A percentile compares a stretch with the other conserved stretches of the same genome.
phyloP scores from a whole-genome alignment of 2,888 invertebrate species.

The Drosophila yooni region DNA sequence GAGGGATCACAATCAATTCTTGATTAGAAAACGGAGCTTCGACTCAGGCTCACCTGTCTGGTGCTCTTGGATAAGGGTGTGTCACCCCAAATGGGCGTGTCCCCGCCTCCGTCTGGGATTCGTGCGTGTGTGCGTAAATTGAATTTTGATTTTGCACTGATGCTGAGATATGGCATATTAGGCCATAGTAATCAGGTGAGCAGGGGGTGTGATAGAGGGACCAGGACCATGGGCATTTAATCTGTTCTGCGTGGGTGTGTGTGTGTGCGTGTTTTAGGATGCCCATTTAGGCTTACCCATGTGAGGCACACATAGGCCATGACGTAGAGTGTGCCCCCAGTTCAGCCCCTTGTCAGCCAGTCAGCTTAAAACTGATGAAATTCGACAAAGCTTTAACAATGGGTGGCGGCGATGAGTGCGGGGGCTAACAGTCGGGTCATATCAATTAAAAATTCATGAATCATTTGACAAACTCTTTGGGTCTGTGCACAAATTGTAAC shows the following conservation, averaged over 20 bases:
- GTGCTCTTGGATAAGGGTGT: slow-evolving; percentile 44
- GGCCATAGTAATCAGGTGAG: slow-evolving; percentile 76
- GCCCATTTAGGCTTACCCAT: slow-evolving; percentile 80
- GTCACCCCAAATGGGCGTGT: slow-evolving; percentile 45
- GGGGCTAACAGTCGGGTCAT: slow-evolving; percentile 29
- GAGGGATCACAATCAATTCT: slow-evolving; percentile 82
- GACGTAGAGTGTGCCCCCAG: slow-evolving; percentile 6
- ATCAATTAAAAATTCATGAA: slow-evolving; percentile 78
- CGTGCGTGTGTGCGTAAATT: slow-evolving; percentile 72
- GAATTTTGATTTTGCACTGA: slow-evolving; percentile 81
- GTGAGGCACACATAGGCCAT: slow-evolving; percentile 43
- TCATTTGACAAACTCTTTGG: slow-evolving; percentile 79
- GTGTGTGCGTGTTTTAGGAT: slow-evolving; percentile 71
- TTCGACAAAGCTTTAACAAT: slow-evolving; percentile 46
- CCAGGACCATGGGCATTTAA: slow-evolving; percentile 60
- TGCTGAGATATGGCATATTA: slow-evolving; percentile 82
- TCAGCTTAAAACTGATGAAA: slow-evolving; percentile 57
- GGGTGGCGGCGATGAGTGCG: background rate
- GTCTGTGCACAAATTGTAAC: slow-evolving; percentile 50
- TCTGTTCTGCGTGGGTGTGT: slow-evolving; percentile 64
- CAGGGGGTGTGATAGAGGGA: background rate
- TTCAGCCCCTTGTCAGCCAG: slow-evolving; percentile 64
- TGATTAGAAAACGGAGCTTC: slow-evolving; percentile 78
- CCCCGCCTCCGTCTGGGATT: slow-evolving; percentile 33
- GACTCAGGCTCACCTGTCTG: slow-evolving; percentile 63